A percentile compares a stretch with the other conserved stretches of the same genome.
Evolutionary conservation across 1,140 invertebrate species (phyloP).

Genomic region (Luehdorfia chinensis): DNA sequence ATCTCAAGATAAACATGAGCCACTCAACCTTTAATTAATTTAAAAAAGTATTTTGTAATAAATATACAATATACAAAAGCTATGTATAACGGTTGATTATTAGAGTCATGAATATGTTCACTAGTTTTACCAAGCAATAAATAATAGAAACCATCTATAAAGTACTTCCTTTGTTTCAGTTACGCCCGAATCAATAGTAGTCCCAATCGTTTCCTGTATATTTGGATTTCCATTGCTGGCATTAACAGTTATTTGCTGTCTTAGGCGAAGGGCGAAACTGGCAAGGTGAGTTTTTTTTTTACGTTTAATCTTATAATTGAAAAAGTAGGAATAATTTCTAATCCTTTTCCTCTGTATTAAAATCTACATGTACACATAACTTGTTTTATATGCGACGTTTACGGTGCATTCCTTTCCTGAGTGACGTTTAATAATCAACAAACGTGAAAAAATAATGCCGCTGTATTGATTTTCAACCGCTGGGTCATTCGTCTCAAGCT

Average conservation of each 20-base stretch:
- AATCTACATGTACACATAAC: not conserved
- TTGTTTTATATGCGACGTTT: not conserved
- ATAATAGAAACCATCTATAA: too few species aligned
- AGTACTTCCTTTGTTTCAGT: constrained; percentile 80
- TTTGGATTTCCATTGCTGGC: constrained; percentile 91
- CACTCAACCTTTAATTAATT: too few species aligned
- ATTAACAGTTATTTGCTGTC: constrained; percentile 90
- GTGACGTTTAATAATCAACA: not conserved
- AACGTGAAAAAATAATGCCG: too few species aligned
- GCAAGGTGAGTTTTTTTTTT: constrained; percentile 70
- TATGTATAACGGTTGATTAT: not conserved
- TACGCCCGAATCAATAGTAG: constrained; percentile 90
- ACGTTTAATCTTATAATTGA: not conserved
- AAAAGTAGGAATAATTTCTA: not conserved
- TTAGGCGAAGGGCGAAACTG: constrained; percentile 88
- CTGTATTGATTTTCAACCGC: too few species aligned
- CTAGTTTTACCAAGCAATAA: not conserved
- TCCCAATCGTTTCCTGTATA: constrained; percentile 93
- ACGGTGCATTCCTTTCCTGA: not conserved
- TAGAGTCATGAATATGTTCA: not conserved
- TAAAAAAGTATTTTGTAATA: too few species aligned
- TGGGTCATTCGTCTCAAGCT: too few species aligned
- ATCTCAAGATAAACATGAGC: too few species aligned
- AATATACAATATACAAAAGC: too few species aligned
- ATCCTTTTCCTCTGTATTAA: too few species aligned